Base-by-base conservation (phyloP, 2,113 vertebrate species). In the Rhabdornis inornatus region DNA sequence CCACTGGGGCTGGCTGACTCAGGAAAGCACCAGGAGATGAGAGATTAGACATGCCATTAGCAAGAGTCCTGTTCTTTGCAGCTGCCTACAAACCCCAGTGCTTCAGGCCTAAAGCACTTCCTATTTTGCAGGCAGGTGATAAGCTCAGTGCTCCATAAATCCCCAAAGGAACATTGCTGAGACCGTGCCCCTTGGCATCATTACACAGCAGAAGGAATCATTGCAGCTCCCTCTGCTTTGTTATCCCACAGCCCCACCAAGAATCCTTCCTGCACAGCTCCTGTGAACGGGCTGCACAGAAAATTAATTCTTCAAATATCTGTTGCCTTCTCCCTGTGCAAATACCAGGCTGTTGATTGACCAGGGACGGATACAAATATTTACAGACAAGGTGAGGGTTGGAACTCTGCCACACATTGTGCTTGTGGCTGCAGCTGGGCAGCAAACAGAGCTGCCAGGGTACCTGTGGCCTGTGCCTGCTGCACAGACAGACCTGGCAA, bases 361-460 rank as follows among this genome's bases (percentile, higher is more conserved):
- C 18, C 3, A 69, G 24, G 33, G 31, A 60, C 87, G 89, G 81
- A 95, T 85, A 69, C 90, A 95, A 97, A 95, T 96, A 97, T 95
- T 97, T 95, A 94, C 89, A 88, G 85, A 93, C 44, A 83, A 96
- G 70, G 77, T 1, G 3, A 87, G 52, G 44, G 47, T 9, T 15
- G 74, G 63, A 89, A 49, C 28, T 69, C 59, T 75, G 49, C 88
- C 94, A 86, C 18, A 13, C 23, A 13, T 35, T 79, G 82, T 87
- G 50, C 28, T 56, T 40, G 28, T 40, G 59, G 71, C 76, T 88
- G 85, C 72, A 52, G 60, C 88, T 47, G 40, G 47, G 70, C 70
- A 74, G 94, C 72, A 81, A 50, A 44, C 0, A 2, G 42, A 79
- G 65, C 61, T 92, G 64, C 72, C 50, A 39, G 35, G 31, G n/a